Evolutionary conservation across 2,888 invertebrate genomes (phyloP).

Genomic region (Desoria tigrina): DNA sequence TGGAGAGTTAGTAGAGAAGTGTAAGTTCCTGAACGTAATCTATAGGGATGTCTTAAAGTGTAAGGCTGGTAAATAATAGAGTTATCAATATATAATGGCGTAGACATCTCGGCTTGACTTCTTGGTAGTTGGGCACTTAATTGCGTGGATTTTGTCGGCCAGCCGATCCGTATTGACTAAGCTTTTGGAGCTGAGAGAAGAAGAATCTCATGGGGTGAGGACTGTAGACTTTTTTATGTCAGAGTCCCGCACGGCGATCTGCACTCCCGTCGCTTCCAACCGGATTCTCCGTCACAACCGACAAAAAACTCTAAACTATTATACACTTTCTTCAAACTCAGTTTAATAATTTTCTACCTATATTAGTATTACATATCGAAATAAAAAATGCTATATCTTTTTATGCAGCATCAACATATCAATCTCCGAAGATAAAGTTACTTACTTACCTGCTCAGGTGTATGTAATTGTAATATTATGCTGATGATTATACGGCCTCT

Average conservation of each 20-base stretch:
- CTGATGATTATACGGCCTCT: background rate
- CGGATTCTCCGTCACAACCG: constrained; percentile 42
- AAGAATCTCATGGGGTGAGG: constrained; percentile 42
- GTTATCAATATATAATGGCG: constrained; percentile 53
- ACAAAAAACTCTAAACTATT: too few relatives aligned
- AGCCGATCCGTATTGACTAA: constrained; percentile 44
- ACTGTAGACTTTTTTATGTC: constrained; percentile 22
- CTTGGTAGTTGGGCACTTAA: constrained; percentile 53
- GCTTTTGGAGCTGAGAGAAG: too few relatives aligned
- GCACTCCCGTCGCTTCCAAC: constrained; percentile 41
- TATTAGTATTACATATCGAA: background rate
- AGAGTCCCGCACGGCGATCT: constrained; percentile 23
- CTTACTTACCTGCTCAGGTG: background rate
- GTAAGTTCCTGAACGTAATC: background rate
- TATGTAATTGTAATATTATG: too few relatives aligned
- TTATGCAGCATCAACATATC: too few relatives aligned
- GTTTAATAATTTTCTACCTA: constrained; percentile 13
- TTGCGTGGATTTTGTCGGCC: constrained; percentile 53
- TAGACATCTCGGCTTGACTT: constrained; percentile 51
- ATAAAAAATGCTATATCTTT: too few relatives aligned
- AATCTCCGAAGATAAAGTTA: too few relatives aligned
- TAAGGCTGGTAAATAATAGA: constrained; percentile 45
- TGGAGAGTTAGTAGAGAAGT: too few relatives aligned
- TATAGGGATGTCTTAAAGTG: background rate
- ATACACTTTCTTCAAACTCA: constrained; percentile 30